Evolutionary conservation across 2,888 invertebrate genomes (phyloP).

Genomic region (Panzeria rudis): DNA sequence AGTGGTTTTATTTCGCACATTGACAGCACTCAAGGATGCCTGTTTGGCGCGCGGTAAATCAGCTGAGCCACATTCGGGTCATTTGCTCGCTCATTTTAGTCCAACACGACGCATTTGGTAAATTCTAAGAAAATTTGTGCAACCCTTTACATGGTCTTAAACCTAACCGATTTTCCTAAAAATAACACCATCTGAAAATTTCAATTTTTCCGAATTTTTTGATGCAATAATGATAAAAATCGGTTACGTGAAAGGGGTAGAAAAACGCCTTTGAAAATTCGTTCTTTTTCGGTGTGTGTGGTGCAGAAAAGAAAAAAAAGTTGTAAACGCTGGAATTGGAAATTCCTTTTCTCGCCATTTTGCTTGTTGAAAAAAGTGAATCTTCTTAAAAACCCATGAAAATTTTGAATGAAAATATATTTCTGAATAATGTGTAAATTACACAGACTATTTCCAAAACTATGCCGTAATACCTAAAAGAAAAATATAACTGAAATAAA

Average conservation of each 20-base stretch:
- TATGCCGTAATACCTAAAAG: constrained; percentile 27
- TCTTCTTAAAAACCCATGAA: constrained; percentile 68
- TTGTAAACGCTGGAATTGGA: constrained; percentile 79
- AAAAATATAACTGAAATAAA: constrained; percentile 22
- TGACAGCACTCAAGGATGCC: constrained; percentile 70
- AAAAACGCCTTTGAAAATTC: constrained; percentile 77
- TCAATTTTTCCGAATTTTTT: constrained; percentile 78
- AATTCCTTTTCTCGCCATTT: constrained; percentile 81
- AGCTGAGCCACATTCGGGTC: constrained; percentile 73
- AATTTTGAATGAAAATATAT: constrained; percentile 30
- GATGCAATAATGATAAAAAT: constrained; percentile 76
- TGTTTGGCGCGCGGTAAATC: constrained; percentile 74
- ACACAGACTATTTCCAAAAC: neutral
- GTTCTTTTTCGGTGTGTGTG: constrained; percentile 75
- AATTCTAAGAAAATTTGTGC: constrained; percentile 68
- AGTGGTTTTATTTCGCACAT: neutral
- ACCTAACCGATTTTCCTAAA: constrained; percentile 64
- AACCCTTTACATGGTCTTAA: constrained; percentile 64
- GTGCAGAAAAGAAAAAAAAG: constrained; percentile 74
- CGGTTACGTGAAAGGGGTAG: constrained; percentile 74
- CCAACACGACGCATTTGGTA: constrained; percentile 72
- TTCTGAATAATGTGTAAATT: neutral
- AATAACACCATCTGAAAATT: constrained; percentile 74
- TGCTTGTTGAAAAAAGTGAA: constrained; percentile 77
- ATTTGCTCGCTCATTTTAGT: constrained; percentile 72